Percentiles rank a stretch among this genome's conserved stretches.
Conservation (phyloP, 2,797 vertebrate genomes). For the Pangasius krempfi region DNA sequence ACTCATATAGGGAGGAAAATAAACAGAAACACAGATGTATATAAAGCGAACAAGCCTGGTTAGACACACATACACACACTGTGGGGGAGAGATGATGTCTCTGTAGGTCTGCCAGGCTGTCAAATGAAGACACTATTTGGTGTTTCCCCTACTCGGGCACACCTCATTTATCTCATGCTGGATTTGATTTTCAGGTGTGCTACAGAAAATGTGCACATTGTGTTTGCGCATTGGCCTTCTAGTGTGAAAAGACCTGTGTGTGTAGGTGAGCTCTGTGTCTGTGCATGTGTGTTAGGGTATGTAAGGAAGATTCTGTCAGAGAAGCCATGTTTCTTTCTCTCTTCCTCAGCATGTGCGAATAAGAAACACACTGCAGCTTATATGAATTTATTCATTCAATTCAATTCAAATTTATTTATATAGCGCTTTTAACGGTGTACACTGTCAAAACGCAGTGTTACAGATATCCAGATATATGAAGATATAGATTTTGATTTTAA, state of each 20-base stretch:
- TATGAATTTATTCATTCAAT: neutral
- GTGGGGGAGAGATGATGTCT: neutral
- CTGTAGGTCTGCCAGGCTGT: neutral
- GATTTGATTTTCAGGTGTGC: slow-evolving; percentile 14
- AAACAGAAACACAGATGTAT: neutral
- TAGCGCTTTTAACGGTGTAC: no score
- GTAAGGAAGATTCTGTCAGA: neutral
- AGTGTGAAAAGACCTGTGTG: neutral
- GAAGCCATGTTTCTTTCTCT: neutral
- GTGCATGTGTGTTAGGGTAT: neutral
- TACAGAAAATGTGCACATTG: neutral
- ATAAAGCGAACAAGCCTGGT: neutral
- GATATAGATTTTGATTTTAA: no score
- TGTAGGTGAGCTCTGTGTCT: neutral
- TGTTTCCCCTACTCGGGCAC: neutral
- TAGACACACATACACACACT: neutral
- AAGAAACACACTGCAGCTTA: neutral
- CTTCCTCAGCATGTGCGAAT: neutral
- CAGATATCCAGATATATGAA: no score
- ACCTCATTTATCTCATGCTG: neutral
- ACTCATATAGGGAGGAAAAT: neutral
- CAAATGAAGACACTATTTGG: neutral
- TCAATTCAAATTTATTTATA: neutral
- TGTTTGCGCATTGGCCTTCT: neutral
- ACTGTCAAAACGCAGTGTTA: no score